A percentile compares a stretch with the other conserved stretches of the same genome.
Evolutionary conservation across 1,140 invertebrate species (phyloP).

Genomic region (Drosophila willistoni): DNA sequence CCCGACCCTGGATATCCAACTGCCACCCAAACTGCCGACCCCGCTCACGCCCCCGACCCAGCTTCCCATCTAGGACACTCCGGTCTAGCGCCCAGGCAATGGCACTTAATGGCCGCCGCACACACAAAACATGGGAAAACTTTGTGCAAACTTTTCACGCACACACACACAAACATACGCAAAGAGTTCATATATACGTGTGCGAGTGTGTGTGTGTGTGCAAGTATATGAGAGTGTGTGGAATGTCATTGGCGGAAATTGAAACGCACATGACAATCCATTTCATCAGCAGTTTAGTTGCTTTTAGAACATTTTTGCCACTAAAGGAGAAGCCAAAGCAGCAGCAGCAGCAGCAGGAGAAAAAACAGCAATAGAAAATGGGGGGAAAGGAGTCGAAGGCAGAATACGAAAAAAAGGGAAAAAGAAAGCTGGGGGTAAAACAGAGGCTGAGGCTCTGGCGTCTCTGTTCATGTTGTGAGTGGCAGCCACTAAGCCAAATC

Average conservation of each 20-base stretch:
- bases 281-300: conserved; percentile 83
- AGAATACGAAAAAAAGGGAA: not conserved
- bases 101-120: conserved; percentile 63
- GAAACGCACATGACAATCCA: conserved; percentile 83
- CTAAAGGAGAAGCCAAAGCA: conserved; percentile 63
- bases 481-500: conserved; percentile 79
- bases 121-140: conserved; percentile 60
- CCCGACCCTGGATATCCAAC: not conserved
- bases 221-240: conserved; percentile 34
- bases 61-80: conserved; percentile 15
- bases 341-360: conserved; percentile 1
- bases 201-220: conserved; percentile 25
- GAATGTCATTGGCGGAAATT: conserved; percentile 81
- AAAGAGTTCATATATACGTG: conserved; percentile 14
- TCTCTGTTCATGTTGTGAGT: conserved; percentile 57
- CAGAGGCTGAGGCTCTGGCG: not conserved
- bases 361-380: conserved; percentile 62
- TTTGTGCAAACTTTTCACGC: conserved; percentile 72
- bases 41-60: conserved; percentile 19
- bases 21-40: no score
- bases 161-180: conserved; percentile 26
- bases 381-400: not conserved
- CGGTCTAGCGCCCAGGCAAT: conserved; percentile 58
- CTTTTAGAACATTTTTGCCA: conserved; percentile 67
- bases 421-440: not conserved